Percentiles rank a stretch among this genome's conserved stretches.
These are phyloP conservation scores for Drosophila yakuba DNA, from an alignment of 1,140 invertebrate genomes.

Conservation along the genomic window DNA sequence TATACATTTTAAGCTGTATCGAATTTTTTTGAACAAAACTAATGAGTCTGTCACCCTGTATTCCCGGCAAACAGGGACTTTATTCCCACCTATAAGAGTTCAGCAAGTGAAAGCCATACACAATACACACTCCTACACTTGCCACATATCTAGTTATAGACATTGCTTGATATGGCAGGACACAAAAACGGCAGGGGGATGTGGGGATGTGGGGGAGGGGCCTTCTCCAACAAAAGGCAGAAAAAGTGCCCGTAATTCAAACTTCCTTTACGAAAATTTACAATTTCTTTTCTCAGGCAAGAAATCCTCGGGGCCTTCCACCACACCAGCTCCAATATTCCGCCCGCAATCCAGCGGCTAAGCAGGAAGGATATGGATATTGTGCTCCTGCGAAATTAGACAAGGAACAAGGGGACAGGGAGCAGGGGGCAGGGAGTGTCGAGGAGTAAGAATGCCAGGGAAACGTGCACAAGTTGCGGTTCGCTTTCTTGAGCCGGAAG, in stretches of 20 bases:
- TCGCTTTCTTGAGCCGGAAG: conserved; percentile 49
- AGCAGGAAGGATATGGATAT: conserved; percentile 69
- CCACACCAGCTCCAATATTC: neutral
- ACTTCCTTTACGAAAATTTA: conserved; percentile 69
- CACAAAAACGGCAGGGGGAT: conserved; percentile 7
- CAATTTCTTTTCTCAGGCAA: conserved; percentile 68
- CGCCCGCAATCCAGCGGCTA: conserved; percentile 43
- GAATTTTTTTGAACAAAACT: neutral
- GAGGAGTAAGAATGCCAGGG: conserved; percentile 20
- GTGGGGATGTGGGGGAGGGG: neutral
- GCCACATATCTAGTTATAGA: conserved; percentile 45
- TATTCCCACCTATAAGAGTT: conserved; percentile 55
- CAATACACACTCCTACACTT: conserved; percentile 48
- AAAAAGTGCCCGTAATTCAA: conserved; percentile 65
- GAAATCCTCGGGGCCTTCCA: conserved; percentile 28
- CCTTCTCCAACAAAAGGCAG: conserved; percentile 25
- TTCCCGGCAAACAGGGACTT: conserved; percentile 16
- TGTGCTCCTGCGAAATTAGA: conserved; percentile 73
- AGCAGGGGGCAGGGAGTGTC: no score
- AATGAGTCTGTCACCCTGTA: conserved; percentile 50
- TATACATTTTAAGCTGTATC: no score
- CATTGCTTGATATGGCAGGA: conserved; percentile 69
- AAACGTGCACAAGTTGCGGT: conserved; percentile 83
- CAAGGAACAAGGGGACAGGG: conserved; percentile 27
- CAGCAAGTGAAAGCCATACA: conserved; percentile 52